Percentiles rank a stretch among this genome's conserved stretches.
Evolutionary conservation across 2,113 vertebrate species (phyloP).

Genomic region (Stomatorhinus ivindoensis): DNA sequence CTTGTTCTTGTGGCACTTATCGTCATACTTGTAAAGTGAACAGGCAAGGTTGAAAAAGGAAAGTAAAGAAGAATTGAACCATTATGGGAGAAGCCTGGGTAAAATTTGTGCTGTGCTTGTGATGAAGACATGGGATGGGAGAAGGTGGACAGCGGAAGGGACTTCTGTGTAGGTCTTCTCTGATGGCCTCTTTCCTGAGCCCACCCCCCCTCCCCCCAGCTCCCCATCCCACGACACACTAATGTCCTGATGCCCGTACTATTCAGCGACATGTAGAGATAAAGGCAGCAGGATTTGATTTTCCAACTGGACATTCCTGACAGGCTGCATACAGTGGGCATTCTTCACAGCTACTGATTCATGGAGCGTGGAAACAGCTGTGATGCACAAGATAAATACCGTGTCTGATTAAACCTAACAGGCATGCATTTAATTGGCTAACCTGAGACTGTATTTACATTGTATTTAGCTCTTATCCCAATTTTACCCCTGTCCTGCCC

Average conservation of each 20-base stretch:
- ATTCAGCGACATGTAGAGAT: background rate
- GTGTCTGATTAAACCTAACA: background rate
- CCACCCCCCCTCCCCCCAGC: background rate
- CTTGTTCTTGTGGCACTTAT: background rate
- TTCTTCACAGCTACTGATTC: background rate
- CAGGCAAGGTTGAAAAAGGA: background rate
- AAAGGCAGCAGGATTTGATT: background rate
- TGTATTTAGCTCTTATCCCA: too few species aligned
- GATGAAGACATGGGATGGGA: background rate
- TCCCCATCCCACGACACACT: background rate
- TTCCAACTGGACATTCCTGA: background rate
- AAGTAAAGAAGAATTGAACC: background rate
- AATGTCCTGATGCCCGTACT: background rate
- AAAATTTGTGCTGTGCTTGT: background rate
- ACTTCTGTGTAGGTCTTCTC: background rate
- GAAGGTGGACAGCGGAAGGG: background rate
- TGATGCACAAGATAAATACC: background rate
- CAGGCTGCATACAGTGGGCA: background rate
- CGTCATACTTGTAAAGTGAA: background rate
- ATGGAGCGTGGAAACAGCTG: background rate
- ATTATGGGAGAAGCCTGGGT: background rate
- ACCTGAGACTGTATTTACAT: background rate
- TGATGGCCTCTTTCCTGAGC: background rate
- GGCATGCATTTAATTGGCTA: background rate
- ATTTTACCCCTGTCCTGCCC: too few species aligned